Evolutionary conservation across 2,888 invertebrate species (phyloP), one percentile per base, ranked within the genome.

Genomic region (Tortrix viridana): DNA sequence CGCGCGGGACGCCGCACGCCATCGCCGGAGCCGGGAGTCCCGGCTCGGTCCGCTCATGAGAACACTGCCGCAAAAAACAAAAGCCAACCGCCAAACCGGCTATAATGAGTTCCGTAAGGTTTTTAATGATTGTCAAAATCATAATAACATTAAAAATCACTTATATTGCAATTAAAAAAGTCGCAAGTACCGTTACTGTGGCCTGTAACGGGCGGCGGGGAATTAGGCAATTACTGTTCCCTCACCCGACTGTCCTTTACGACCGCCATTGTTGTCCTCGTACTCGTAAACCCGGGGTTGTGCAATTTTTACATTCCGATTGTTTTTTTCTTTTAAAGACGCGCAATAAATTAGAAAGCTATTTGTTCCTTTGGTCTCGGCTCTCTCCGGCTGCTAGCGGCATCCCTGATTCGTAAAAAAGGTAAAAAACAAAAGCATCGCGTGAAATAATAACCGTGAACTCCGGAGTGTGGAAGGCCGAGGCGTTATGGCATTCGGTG

Each of bases 261-360:
- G 57, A 50, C n/a, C 44, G 23, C 47, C 63, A 47, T 58, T 58
- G 63, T 53, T 32, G 9, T 47, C 38, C 46, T 60, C 52, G 66
- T 54, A 67, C 46, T 60, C 52, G 70, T 62, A 52, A 62, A 62
- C 68, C 67, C 62, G 66, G 65, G 71, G 67, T 79, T 79, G 73
- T 76, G 82, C 82, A 67, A 80, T 81, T 82, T 80, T 78, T 75
- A 71, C 67, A 75, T 74, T 75, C 72, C 70, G 69, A 80, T 78
- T 81, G 79, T 83, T 81, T 78, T 74, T 69, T 71, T 79, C n/a
- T 82, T 80, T 79, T 76, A 70, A 74, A 76, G 68, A 74, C 73
- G 68, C 72, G 74, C 83, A 83, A 84, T 88, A 85, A 86, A 85
- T 85, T 85, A 86, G 90, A 90, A 88, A 89, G 88, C 71, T 67